phyloP scores from a whole-genome alignment of 2,797 vertebrate genomes.

The Peromyscus melanophrys region DNA sequence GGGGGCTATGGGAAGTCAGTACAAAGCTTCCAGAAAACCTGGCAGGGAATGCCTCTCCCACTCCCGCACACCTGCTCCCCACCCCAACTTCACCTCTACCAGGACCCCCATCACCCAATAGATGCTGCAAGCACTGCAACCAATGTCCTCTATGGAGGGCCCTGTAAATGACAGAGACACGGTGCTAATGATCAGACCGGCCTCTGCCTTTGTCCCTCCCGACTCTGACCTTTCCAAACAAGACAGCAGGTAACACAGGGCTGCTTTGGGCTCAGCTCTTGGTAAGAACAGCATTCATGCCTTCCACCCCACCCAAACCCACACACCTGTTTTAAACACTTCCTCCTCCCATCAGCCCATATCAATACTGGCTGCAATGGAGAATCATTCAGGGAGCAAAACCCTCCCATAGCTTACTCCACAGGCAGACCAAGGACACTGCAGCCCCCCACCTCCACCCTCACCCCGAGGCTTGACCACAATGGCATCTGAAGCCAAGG shows the following conservation, averaged over 20 bases:
- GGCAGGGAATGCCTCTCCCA: background rate
- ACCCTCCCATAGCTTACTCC: background rate
- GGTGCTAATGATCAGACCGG: background rate
- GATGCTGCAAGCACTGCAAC: background rate
- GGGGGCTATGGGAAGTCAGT: conserved; percentile 4
- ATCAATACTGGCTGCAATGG: background rate
- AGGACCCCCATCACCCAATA: background rate
- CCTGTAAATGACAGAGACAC: background rate
- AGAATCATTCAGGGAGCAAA: background rate
- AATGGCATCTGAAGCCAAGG: background rate
- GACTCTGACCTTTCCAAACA: background rate
- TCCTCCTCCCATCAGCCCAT: background rate
- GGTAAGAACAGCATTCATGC: background rate
- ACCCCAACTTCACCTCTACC: background rate
- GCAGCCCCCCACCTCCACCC: background rate
- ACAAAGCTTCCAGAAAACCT: background rate
- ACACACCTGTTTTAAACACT: background rate
- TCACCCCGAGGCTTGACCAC: background rate
- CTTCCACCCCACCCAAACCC: background rate
- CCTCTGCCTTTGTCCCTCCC: background rate
- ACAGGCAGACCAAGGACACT: background rate
- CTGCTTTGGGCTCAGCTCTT: background rate
- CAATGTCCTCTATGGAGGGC: background rate
- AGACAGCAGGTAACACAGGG: background rate
- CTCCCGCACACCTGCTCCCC: background rate